These are phyloP conservation scores for Carassius carassius DNA, from an alignment of 2,113 vertebrate genomes.

Conservation along the genomic window DNA sequence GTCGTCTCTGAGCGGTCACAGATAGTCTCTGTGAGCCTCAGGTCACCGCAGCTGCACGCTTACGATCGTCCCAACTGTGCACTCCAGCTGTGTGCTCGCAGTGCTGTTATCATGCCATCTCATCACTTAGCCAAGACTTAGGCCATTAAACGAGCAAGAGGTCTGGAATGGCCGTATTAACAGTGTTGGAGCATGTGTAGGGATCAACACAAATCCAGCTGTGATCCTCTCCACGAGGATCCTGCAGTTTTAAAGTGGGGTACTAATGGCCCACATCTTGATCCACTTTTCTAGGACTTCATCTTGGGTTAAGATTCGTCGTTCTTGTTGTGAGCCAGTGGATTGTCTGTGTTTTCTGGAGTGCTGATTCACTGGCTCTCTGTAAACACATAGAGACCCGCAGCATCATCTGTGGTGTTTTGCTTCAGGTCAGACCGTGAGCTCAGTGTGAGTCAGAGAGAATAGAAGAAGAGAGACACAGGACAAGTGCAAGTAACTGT, in stretches of 20 bases:
- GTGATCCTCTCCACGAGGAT: slow-evolving; percentile 53
- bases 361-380: slow-evolving; percentile 35
- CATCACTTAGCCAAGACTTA: slow-evolving; percentile 13
- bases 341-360: slow-evolving; percentile 23
- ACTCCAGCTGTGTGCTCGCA: slow-evolving; percentile 21
- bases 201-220: slow-evolving; percentile 44
- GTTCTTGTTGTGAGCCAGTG: not conserved
- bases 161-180: slow-evolving; percentile 38
- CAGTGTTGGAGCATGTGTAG: slow-evolving; percentile 25
- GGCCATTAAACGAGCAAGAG: slow-evolving; percentile 27
- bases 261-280: slow-evolving; percentile 31
- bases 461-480: not conserved
- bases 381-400: slow-evolving; percentile 10
- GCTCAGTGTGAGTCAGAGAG: not conserved
- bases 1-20: not conserved
- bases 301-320: not conserved
- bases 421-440: not conserved
- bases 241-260: slow-evolving; percentile 36
- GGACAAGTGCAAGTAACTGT: not conserved
- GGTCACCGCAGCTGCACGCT: slow-evolving; percentile 61
- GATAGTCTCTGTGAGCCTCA: slow-evolving; percentile 47
- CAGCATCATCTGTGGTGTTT: not conserved
- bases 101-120: not conserved
- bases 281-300: slow-evolving; percentile 38
- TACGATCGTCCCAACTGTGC: slow-evolving; percentile 24